Conservation (phyloP, 2,888 invertebrate species). For the Drosophila siamana region DNA sequence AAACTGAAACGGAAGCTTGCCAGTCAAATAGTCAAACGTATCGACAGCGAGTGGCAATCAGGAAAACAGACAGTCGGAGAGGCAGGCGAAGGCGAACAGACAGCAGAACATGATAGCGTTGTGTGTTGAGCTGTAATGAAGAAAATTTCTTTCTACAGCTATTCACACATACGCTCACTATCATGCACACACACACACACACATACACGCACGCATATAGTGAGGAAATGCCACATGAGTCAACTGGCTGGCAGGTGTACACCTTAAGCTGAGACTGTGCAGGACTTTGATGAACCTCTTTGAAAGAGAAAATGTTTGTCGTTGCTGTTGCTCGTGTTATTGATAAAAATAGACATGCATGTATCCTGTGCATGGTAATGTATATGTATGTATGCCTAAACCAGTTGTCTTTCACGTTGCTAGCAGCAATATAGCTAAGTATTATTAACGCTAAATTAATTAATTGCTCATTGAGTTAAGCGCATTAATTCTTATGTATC, state of each 20-base stretch:
- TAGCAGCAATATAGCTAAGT: constrained; percentile 12
- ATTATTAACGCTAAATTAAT: constrained; percentile 84
- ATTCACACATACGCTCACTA: constrained; percentile 31
- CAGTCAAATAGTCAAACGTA: constrained; percentile 66
- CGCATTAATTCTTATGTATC: constrained; percentile 46
- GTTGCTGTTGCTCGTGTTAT: constrained; percentile 4
- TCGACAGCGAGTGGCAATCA: constrained; percentile 42
- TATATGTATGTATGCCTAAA: constrained; percentile 41
- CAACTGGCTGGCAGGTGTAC: constrained; percentile 59
- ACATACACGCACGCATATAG: neutral
- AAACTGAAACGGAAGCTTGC: constrained; percentile 52
- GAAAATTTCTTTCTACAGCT: constrained; percentile 63
- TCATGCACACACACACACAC: constrained; percentile 3
- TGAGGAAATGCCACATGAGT: constrained; percentile 43
- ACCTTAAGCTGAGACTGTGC: constrained; percentile 34
- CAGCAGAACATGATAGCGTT: constrained; percentile 53
- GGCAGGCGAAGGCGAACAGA: constrained; percentile 13
- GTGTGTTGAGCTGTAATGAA: constrained; percentile 75
- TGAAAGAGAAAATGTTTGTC: constrained; percentile 12
- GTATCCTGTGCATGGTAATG: constrained; percentile 30
- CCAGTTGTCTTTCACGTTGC: constrained; percentile 15
- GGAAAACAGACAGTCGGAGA: neutral
- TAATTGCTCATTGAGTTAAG: constrained; percentile 83
- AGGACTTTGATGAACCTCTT: constrained; percentile 69
- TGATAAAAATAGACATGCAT: constrained; percentile 61